Evolutionary conservation across 1,140 invertebrate species (phyloP).

Genomic region (Zaprionus gabonicus): DNA sequence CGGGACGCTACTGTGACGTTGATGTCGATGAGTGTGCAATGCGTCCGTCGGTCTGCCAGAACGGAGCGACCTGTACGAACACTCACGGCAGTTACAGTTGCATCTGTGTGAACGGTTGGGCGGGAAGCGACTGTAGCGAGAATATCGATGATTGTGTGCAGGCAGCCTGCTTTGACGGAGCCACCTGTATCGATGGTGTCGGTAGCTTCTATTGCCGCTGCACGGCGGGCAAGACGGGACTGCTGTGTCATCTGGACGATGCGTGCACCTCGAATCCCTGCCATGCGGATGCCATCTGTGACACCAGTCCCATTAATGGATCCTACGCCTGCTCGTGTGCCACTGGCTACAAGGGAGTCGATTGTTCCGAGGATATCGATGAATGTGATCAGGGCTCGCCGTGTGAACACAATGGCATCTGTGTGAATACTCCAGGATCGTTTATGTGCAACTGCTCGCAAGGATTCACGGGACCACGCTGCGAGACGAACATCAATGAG

Average conservation of each 20-base stretch:
- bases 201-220: conserved; percentile 98
- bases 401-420: conserved; percentile 96
- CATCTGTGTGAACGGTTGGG: conserved; percentile 98
- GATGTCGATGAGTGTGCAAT: conserved; percentile 93
- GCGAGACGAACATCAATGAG: conserved; percentile 97
- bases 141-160: conserved; percentile 97
- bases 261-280: conserved; percentile 98
- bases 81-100: conserved; percentile 95
- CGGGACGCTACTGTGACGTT: conserved; percentile 91
- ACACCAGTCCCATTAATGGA: conserved; percentile 97
- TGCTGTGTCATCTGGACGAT: conserved; percentile 97
- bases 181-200: conserved; percentile 97
- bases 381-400: conserved; percentile 97
- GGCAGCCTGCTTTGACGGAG: conserved; percentile 97
- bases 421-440: conserved; percentile 97
- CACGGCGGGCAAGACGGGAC: conserved; percentile 96
- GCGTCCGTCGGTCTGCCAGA: conserved; percentile 94
- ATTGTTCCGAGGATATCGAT: conserved; percentile 97
- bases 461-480: conserved; percentile 95
- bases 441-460: conserved; percentile 96
- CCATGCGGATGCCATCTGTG: conserved; percentile 96
- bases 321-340: conserved; percentile 97
- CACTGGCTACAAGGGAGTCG: conserved; percentile 94
- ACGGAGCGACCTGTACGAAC: conserved; percentile 97
- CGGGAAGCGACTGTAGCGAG: conserved; percentile 94